These are phyloP conservation scores for Lucilia sericata DNA, from an alignment of 1,140 invertebrate species.

Conservation along the genomic window DNA sequence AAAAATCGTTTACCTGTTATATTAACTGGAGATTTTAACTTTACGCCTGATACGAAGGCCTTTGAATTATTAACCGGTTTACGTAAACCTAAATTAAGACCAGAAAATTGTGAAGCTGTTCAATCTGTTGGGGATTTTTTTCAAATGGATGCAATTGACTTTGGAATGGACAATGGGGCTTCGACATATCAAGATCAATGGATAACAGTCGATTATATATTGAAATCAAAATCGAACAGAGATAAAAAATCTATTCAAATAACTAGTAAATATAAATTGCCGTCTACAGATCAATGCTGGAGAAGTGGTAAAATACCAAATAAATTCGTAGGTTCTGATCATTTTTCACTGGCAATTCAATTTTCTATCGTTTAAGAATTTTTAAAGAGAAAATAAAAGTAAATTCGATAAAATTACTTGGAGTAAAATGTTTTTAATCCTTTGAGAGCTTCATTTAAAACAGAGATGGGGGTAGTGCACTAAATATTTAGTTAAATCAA, in stretches of 20 bases:
- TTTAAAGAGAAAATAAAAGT: too few species aligned
- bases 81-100: slow-evolving; percentile 69
- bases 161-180: slow-evolving; percentile 66
- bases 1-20: slow-evolving; percentile 78
- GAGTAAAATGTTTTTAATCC: too few species aligned
- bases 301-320: slow-evolving; percentile 78
- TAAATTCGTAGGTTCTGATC: slow-evolving; percentile 79
- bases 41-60: slow-evolving; percentile 77
- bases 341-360: slow-evolving; percentile 74
- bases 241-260: slow-evolving; percentile 51
- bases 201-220: slow-evolving; percentile 86
- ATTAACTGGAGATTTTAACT: slow-evolving; percentile 92
- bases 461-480: too few species aligned
- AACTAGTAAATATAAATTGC: slow-evolving; percentile 72
- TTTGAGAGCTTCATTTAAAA: too few species aligned
- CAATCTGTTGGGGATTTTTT: background rate
- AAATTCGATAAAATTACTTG: too few species aligned
- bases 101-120: slow-evolving; percentile 62
- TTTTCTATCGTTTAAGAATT: slow-evolving; percentile 54
- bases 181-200: slow-evolving; percentile 82
- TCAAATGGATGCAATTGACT: slow-evolving; percentile 67
- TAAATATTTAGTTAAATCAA: too few species aligned
- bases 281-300: slow-evolving; percentile 73
- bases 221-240: slow-evolving; percentile 68
- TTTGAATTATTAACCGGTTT: slow-evolving; percentile 77